Conservation (phyloP, 2,888 invertebrate species). For the Lysandra bellargus region DNA sequence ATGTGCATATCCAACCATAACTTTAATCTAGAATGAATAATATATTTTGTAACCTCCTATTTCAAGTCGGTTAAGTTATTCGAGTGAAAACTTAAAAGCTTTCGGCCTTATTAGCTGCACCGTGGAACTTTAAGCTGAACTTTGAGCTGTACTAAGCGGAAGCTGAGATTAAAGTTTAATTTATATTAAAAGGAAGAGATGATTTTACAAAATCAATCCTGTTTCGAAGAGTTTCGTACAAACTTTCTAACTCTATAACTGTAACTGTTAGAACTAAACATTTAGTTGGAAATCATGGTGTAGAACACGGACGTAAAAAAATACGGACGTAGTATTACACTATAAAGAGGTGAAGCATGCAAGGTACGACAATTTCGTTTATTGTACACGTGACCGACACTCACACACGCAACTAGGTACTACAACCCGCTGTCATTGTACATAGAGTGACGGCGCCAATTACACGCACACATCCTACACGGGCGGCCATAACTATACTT, state of each 20-base stretch:
- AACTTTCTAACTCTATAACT: background rate
- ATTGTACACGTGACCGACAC: too few species aligned
- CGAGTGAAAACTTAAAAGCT: slow-evolving; percentile 27
- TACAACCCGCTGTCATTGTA: too few species aligned
- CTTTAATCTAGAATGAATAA: background rate
- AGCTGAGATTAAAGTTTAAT: slow-evolving; percentile 13
- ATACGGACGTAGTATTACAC: too few species aligned
- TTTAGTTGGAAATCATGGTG: too few species aligned
- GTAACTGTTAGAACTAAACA: too few species aligned
- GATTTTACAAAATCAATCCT: background rate
- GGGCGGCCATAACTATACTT: too few species aligned
- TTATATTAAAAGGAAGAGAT: background rate
- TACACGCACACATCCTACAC: too few species aligned
- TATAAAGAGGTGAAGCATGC: too few species aligned
- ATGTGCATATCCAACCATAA: background rate
- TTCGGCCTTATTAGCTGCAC: slow-evolving; percentile 6
- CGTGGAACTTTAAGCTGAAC: slow-evolving; percentile 15
- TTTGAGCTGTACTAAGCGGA: slow-evolving; percentile 10
- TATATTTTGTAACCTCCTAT: slow-evolving; percentile 1
- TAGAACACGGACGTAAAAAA: too few species aligned
- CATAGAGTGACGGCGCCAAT: too few species aligned
- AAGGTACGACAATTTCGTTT: too few species aligned
- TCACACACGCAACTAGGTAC: too few species aligned
- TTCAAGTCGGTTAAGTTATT: slow-evolving; percentile 17
- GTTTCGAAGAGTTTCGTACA: background rate